Evolutionary conservation across 2,113 vertebrate species (phyloP), one percentile per base, ranked within the genome.

Genomic region (Thymallus thymallus): DNA sequence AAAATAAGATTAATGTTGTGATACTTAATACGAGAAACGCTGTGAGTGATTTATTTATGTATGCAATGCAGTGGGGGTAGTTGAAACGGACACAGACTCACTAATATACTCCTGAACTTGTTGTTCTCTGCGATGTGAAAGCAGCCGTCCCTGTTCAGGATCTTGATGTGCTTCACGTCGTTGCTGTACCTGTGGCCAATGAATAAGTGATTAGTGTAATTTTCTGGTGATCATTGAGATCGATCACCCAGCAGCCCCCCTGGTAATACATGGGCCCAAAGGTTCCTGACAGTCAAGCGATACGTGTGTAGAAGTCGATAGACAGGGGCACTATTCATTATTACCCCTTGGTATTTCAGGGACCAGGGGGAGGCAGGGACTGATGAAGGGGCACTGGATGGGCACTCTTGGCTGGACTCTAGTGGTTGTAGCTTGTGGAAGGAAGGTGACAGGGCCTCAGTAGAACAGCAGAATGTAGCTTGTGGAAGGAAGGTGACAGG

Each of bases 121-220:
- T 95, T 95, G 90, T 98, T 98, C 93, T 99, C 97, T 41, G 98
- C 94, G 85, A 99, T 98, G 93, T 96, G 92, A 90, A 98, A 98
- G 92, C 91, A 93, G 83, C 95, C 93, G 82, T 98, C 96, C 92
- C 93, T 96, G 87, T 95, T 94, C 94, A 99, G 93, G 94, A 99
- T 98, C 94, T 96, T 98, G 93, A 99, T 99, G 94, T 99, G 98
- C 88, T 99, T 99, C 93, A 98, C 97, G 92, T 98, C 98, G 0
- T 97, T 97, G 94, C 97, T 98, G 91, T 96, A 98, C 96, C 98
- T 99, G 94, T 89, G 84, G 94, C 93, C 91, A 92, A 95, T 90
- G 93, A 95, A 95, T 95, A 96, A 94, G 93, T 94, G 94, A 94
- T 95, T 93, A 95, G 94, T 94, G 94, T 94, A 95, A 96, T 97